Evolutionary conservation across 2,113 vertebrate species (phyloP).

Genomic region (Solea solea): DNA sequence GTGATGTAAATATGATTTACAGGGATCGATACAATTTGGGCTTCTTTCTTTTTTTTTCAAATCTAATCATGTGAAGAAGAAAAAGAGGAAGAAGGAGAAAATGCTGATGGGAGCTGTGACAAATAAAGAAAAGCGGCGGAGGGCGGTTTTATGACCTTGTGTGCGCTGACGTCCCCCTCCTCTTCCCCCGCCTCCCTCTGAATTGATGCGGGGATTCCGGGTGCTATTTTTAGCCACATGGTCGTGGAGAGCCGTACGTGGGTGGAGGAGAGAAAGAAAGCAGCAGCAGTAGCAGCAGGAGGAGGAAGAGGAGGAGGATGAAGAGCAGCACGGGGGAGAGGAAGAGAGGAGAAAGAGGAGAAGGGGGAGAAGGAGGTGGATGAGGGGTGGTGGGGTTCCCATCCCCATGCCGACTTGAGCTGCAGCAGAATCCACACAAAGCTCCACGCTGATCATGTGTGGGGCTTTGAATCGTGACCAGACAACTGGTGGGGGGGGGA

Average conservation of each 20-base stretch:
- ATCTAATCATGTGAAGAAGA: conserved; percentile 31
- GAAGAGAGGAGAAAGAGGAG: neutral
- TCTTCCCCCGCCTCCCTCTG: conserved; percentile 37
- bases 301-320: conserved; percentile 21
- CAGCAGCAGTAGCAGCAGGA: conserved; percentile 8
- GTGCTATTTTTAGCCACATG: conserved; percentile 78
- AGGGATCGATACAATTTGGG: conserved; percentile 44
- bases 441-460: conserved; percentile 32
- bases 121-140: conserved; percentile 51
- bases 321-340: conserved; percentile 31
- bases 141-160: conserved; percentile 76
- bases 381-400: conserved; percentile 61
- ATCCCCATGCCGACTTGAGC: conserved; percentile 58
- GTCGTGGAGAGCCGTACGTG: conserved; percentile 76
- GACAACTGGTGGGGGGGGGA: conserved; percentile 56
- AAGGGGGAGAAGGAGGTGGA: neutral
- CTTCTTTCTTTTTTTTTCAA: conserved; percentile 47
- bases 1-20: conserved; percentile 54
- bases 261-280: conserved; percentile 68
- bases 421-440: conserved; percentile 69
- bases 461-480: conserved; percentile 79
- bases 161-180: conserved; percentile 13
- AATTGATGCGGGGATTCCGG: conserved; percentile 84
- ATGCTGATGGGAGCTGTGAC: conserved; percentile 42
- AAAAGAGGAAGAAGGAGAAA: neutral